Percentiles rank a stretch among this genome's conserved stretches.
Conservation (phyloP, 2,113 vertebrate genomes). For the Dasyprocta punctata region DNA sequence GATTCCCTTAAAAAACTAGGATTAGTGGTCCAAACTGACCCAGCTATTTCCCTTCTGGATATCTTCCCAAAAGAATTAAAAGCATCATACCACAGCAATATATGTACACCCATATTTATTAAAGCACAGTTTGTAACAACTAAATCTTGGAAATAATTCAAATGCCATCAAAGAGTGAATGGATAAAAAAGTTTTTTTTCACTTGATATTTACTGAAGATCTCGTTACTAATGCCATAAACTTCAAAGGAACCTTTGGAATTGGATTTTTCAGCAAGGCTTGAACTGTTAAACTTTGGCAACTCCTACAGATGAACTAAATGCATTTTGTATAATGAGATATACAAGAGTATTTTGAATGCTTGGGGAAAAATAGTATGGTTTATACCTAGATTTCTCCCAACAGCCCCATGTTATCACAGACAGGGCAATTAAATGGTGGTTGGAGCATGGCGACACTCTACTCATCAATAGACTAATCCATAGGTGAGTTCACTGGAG, state of each 20-base stretch:
- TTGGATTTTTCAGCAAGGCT: background rate
- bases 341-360: background rate
- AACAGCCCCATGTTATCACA: background rate
- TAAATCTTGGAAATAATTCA: background rate
- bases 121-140: background rate
- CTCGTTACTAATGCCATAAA: background rate
- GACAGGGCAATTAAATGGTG: background rate
- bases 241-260: background rate
- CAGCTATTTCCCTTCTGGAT: background rate
- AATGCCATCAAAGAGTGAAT: background rate
- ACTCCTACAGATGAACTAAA: background rate
- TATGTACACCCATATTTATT: background rate
- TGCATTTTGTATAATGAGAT: background rate
- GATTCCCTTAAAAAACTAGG: background rate
- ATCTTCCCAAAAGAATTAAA: background rate
- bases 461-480: background rate
- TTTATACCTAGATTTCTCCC: background rate
- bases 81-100: background rate
- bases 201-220: background rate
- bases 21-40: background rate
- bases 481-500: background rate
- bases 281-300: background rate
- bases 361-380: background rate
- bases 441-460: background rate
- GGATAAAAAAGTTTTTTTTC: background rate